Base-by-base conservation (phyloP, 2,797 vertebrate species). In the Hylomyscus alleni region DNA sequence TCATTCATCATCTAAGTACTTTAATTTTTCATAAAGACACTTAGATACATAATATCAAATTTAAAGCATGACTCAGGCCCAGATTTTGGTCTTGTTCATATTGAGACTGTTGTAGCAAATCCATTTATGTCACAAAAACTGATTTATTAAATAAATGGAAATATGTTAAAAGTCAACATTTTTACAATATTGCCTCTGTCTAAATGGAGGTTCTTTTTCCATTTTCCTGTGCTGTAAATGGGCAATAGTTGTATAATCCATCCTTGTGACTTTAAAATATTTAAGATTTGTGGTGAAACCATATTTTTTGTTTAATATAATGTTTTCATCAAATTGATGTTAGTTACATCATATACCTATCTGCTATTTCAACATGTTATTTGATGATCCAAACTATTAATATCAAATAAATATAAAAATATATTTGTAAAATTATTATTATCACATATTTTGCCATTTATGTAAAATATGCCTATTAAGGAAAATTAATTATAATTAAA, bases 81-180 rank as follows among this genome's bases (percentile, higher is more conserved):
- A 93, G 31, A 95, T 96, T 93, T 67, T 95, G 37, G 24, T 3
- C 37, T 91, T 84, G 19, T 92, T 87, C 52, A 90, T 84, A 94
- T 52, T 54, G 77, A 22, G 6, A 1, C 50, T 89, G 9, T 78
- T 82, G n/a, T 91, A 89, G 44, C 13, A 92, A 94, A 89, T 96
- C 3, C 24, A 84, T 73, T 90, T 90, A 54, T 94, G 34, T 69
- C 72, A 90, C 26, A 77, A 93, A 90, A 94, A 87, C 83, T 85
- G 60, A 76, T 87, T 96, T 50, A 91, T 83, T 95, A 94, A 81
- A 75, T 89, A 90, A 80, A 56, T 72, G 67, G 20, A 90, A 93
- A 93, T 85, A 52, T 81, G 52, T 81, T 40, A 73, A 44, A 62
- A 92, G 26, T 19, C 12, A 90, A 31, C 10, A n/a, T n/a, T 81